phyloP scores from a whole-genome alignment of 2,888 invertebrate species.

The Coleophora flavipennella region DNA sequence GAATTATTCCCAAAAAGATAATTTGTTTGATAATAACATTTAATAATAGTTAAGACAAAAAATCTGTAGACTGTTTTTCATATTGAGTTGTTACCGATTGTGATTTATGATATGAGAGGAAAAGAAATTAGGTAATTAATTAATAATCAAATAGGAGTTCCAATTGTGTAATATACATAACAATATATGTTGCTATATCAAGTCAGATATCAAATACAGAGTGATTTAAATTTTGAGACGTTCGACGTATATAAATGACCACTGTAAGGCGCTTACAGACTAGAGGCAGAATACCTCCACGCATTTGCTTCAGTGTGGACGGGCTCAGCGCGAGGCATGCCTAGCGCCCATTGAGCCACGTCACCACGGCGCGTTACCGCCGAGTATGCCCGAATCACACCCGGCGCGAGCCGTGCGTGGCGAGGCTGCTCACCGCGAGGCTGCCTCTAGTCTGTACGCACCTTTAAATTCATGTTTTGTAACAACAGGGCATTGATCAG shows the following conservation, averaged over 20 bases:
- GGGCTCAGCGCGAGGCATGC: too few relatives aligned
- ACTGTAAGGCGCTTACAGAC: background rate
- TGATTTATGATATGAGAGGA: slow-evolving; percentile 51
- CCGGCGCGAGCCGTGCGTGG: too few relatives aligned
- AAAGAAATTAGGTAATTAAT: slow-evolving; percentile 63
- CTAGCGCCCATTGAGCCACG: too few relatives aligned
- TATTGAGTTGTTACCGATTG: slow-evolving; percentile 63
- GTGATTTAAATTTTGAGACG: slow-evolving; percentile 5
- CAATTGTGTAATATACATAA: slow-evolving; percentile 58
- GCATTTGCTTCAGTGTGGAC: too few relatives aligned
- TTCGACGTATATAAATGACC: slow-evolving; percentile 6
- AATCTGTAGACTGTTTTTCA: slow-evolving; percentile 53
- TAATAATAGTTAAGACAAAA: slow-evolving; percentile 10
- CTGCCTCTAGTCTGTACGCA: too few relatives aligned
- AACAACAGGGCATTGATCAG: too few relatives aligned
- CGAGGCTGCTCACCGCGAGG: too few relatives aligned
- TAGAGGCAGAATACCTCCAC: too few relatives aligned
- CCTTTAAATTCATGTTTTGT: too few relatives aligned
- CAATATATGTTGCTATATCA: too few relatives aligned
- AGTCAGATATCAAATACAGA: slow-evolving; percentile 3
- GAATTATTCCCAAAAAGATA: slow-evolving; percentile 8
- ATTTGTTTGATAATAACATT: background rate
- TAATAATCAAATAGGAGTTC: slow-evolving; percentile 66
- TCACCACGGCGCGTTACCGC: too few relatives aligned
- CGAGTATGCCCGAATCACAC: too few relatives aligned